A percentile compares a stretch with the other conserved stretches of the same genome.
Conservation (phyloP, 1,140 invertebrate genomes). For the Aphaenogaster rudis region DNA sequence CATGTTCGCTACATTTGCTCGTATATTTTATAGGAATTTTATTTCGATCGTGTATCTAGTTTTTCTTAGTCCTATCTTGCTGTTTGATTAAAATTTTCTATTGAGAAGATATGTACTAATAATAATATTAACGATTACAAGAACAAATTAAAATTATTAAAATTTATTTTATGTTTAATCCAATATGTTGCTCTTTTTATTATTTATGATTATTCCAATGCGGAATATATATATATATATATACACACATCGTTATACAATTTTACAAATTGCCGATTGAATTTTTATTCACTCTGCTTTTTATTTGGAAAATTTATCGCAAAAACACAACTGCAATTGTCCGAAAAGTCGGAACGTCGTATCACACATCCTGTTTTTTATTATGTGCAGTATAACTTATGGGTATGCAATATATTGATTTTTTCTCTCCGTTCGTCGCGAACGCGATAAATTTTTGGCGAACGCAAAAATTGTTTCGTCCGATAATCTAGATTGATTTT, state of each 20-base stretch:
- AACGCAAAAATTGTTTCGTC: conserved; percentile 39
- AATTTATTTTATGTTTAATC: not conserved
- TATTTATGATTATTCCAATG: not conserved
- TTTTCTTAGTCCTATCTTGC: not conserved
- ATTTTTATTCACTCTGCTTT: not conserved
- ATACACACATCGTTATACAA: not conserved
- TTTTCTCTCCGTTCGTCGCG: not conserved
- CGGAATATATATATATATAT: not conserved
- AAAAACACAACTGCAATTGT: conserved; percentile 5
- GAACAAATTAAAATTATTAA: not conserved
- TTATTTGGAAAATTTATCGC: conserved; percentile 10
- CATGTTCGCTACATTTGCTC: conserved; percentile 19
- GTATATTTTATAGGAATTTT: not conserved
- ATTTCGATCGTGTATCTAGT: not conserved
- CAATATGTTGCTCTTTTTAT: not conserved
- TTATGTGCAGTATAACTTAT: conserved; percentile 45
- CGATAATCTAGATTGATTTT: conserved; percentile 57
- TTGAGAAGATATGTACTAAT: not conserved
- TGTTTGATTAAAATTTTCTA: conserved; percentile 7
- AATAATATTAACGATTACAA: not conserved
- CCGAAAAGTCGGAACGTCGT: not conserved
- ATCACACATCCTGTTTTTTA: conserved; percentile 33
- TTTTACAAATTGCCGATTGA: not conserved
- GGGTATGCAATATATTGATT: conserved; percentile 10
- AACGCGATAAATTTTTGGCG: conserved; percentile 36